Conservation (phyloP, 2,797 vertebrate genomes). For the Podarcis lilfordi region DNA sequence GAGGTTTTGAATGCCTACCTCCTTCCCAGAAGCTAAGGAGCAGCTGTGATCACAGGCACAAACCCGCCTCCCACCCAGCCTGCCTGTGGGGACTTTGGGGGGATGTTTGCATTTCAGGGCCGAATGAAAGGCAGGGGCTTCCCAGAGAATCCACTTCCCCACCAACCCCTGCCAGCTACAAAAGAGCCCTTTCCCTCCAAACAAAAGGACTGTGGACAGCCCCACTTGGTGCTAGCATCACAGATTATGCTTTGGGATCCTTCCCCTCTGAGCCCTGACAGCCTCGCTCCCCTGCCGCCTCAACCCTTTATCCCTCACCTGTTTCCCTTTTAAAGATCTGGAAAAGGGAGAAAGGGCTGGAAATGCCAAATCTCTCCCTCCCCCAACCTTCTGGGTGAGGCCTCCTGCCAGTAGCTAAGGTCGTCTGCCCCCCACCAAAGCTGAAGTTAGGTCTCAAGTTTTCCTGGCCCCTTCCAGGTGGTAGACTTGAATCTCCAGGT, state of each 20-base stretch:
- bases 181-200: neutral
- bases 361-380: no score
- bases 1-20: neutral
- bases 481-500: no score
- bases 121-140: neutral
- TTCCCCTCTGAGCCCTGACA: neutral
- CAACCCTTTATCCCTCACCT: no score
- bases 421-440: no score
- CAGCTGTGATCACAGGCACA: neutral
- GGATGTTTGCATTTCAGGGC: neutral
- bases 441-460: no score
- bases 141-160: neutral
- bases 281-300: no score
- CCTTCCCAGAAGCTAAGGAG: neutral
- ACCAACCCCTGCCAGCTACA: neutral
- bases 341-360: no score
- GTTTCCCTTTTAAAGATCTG: no score
- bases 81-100: neutral
- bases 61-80: neutral
- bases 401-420: no score
- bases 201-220: neutral
- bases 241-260: neutral
- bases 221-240: neutral
- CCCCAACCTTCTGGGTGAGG: no score
- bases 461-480: no score